Evolutionary conservation across 2,797 vertebrate species (phyloP), one percentile per base, ranked within the genome.

Genomic region (Distichodus sexfasciatus): DNA sequence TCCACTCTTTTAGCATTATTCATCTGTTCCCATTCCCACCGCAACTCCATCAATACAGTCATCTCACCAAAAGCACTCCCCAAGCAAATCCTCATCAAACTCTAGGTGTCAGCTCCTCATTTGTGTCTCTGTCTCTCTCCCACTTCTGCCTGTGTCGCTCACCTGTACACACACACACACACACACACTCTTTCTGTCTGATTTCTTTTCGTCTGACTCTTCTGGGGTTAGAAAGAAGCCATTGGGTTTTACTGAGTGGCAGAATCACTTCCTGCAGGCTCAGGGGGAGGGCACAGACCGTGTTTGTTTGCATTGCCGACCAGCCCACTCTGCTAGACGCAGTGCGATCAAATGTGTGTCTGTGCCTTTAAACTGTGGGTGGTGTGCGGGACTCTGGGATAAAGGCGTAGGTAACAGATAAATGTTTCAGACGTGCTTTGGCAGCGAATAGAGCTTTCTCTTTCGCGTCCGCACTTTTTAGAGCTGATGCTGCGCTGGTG

Each of bases 191-290:
- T 14, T 6, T 63, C 60, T 82, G 83, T 85, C 71, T 83, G 86
- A 86, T 83, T 88, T 88, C 84, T 86, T 80, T 86, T 70, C 76
- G 74, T 82, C 84, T 68, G 66, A 53, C 40, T 59, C 64, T 38
- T 14, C 76, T 71, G 76, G 78, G 76, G 79, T 77, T 72, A 84
- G 82, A 89, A 87, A 87, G 81, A 90, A 86, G 79, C 88, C 82
- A 17, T 29, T 66, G 81, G 86, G 85, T 91, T 91, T 91, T 88
- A 88, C 87, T 81, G 79, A 86, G 75, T 69, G 19, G 54, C 50
- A 51, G 15, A 68, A 63, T 46, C 29, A 15, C 50, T 51, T 12
- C 24, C 33, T 38, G 15, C 41, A 50, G 50, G 24, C 10, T 19
- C 40, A 50, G 9, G 28, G 48, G 15, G 44, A 6, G 28, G 48